phyloP scores from a whole-genome alignment of 2,113 vertebrate genomes.

The Halcyon malimbica region DNA sequence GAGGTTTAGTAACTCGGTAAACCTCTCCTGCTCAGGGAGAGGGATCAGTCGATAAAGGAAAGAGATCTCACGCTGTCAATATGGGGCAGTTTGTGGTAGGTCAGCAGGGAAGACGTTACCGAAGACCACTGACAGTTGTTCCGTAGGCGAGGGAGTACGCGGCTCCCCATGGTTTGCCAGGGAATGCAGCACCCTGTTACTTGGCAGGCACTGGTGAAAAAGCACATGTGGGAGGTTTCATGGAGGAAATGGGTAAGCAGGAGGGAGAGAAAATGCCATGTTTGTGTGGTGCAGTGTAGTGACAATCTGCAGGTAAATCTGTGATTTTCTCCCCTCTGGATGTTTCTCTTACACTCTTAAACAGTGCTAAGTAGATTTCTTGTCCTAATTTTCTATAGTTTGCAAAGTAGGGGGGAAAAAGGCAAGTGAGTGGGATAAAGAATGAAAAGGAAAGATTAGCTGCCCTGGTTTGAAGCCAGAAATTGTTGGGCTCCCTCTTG shows the following conservation, averaged over 20 bases:
- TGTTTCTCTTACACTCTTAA: not conserved
- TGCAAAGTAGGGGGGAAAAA: not conserved
- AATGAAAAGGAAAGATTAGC: not conserved
- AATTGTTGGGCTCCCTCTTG: not conserved
- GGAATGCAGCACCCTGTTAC: not conserved
- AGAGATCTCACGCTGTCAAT: not conserved
- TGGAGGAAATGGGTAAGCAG: not conserved
- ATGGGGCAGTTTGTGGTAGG: rapidly evolving
- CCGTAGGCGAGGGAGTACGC: not conserved
- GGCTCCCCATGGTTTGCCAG: not conserved
- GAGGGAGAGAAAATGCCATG: not conserved
- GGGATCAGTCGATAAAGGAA: not conserved
- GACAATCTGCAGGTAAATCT: not conserved
- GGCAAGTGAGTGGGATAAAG: not conserved
- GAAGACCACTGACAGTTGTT: not conserved
- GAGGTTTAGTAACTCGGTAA: not conserved
- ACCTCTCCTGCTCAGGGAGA: not conserved
- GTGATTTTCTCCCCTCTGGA: not conserved
- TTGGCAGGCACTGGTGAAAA: not conserved
- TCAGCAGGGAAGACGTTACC: not conserved
- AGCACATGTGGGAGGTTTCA: not conserved
- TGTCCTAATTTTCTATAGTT: not conserved
- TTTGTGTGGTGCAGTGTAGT: not conserved
- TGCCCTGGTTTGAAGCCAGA: not conserved
- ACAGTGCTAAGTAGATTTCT: not conserved